Evolutionary conservation across 1,140 invertebrate species (phyloP).

Genomic region (Aphelenchoides fujianensis): DNA sequence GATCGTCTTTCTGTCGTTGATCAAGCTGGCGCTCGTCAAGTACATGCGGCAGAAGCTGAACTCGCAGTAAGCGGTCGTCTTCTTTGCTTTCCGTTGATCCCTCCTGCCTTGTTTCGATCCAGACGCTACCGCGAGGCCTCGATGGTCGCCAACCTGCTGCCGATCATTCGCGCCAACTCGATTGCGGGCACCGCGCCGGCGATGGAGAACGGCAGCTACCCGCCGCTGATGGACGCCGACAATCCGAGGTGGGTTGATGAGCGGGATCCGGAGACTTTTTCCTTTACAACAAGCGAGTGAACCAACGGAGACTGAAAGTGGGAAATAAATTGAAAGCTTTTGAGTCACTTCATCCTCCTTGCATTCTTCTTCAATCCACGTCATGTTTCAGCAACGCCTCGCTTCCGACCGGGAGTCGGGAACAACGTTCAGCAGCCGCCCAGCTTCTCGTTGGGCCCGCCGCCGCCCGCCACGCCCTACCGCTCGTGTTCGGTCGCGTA

Average conservation of each 20-base stretch:
- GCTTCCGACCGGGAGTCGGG: neutral
- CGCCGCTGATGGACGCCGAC: neutral
- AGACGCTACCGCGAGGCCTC: neutral
- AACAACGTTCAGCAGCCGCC: neutral
- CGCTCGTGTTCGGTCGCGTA: neutral
- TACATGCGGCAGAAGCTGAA: slow-evolving; percentile 56
- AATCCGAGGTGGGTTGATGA: neutral
- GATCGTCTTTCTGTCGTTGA: slow-evolving; percentile 61
- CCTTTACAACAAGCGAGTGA: too few relatives aligned
- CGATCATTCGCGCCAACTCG: neutral
- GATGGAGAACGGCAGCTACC: neutral
- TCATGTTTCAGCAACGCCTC: too few relatives aligned
- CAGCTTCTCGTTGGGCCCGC: neutral
- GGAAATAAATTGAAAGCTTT: too few relatives aligned
- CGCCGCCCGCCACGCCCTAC: neutral
- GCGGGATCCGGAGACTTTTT: too few relatives aligned
- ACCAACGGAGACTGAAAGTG: too few relatives aligned
- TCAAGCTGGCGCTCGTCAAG: slow-evolving; percentile 60
- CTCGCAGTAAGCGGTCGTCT: too few relatives aligned
- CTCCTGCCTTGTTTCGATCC: too few relatives aligned
- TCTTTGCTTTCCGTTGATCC: too few relatives aligned
- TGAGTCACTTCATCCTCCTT: too few relatives aligned
- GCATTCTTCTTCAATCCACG: too few relatives aligned
- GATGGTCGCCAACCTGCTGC: neutral
- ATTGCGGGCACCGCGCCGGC: neutral